Evolutionary conservation across 2,797 vertebrate species (phyloP).

Genomic region (Notolabrus celidotus): DNA sequence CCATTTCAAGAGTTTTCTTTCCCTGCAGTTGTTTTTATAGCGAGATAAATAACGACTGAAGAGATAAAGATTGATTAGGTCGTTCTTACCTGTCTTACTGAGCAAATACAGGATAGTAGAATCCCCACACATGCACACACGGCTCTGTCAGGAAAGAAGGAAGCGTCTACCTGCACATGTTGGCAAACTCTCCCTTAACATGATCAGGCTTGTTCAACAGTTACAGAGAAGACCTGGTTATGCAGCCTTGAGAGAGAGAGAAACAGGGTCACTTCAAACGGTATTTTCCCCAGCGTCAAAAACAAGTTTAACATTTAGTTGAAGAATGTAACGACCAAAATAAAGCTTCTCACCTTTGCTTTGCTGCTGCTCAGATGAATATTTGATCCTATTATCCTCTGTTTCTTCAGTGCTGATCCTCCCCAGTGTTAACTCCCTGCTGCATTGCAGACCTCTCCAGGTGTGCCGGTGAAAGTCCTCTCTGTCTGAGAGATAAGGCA

Average conservation of each 20-base stretch:
- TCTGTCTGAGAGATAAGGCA: conserved; percentile 51
- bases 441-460: conserved; percentile 50
- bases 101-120: conserved; percentile 49
- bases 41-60: neutral
- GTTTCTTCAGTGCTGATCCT: conserved; percentile 9
- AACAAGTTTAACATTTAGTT: neutral
- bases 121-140: conserved; percentile 55
- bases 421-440: conserved; percentile 31
- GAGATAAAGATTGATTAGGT: conserved; percentile 12
- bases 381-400: conserved; percentile 6
- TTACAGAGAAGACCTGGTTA: conserved; percentile 30
- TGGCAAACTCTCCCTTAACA: conserved; percentile 66
- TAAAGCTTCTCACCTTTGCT: conserved; percentile 46
- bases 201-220: conserved; percentile 77
- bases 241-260: conserved; percentile 46
- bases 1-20: neutral
- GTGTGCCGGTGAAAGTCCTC: conserved; percentile 64
- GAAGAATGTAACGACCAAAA: neutral
- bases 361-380: neutral
- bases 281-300: conserved; percentile 6
- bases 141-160: conserved; percentile 68
- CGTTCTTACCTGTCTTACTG: conserved; percentile 69
- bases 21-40: neutral
- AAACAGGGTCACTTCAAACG: conserved; percentile 21
- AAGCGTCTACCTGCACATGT: conserved; percentile 64